Percentiles rank a stretch among this genome's conserved stretches.
phyloP scores from a whole-genome alignment of 1,140 invertebrate genomes.

The Atta colombica region DNA sequence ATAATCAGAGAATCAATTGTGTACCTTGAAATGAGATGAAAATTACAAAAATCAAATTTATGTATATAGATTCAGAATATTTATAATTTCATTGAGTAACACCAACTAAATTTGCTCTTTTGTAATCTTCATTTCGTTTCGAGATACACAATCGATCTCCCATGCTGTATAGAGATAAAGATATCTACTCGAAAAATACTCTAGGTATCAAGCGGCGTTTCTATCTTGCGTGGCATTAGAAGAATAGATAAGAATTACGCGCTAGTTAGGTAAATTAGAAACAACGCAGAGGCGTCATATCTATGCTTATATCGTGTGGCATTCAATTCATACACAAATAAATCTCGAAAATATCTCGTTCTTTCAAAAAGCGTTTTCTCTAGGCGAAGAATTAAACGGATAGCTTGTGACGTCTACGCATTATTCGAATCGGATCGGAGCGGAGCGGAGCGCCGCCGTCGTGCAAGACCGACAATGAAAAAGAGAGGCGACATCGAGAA shows the following conservation, averaged over 20 bases:
- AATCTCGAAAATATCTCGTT: not conserved
- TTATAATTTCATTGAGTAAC: no score
- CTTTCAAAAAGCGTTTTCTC: not conserved
- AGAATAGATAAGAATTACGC: not conserved
- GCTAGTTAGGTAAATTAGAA: not conserved
- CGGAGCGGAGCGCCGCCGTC: conserved; percentile 25
- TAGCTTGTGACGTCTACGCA: conserved; percentile 33
- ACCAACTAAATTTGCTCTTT: no score
- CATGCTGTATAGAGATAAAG: no score
- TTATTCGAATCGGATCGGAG: conserved; percentile 55
- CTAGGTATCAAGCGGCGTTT: not conserved
- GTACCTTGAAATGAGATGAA: no score
- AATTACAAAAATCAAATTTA: no score
- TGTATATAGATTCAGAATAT: no score
- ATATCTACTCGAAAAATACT: not conserved
- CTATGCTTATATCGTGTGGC: not conserved
- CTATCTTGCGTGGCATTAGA: not conserved
- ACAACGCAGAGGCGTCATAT: not conserved
- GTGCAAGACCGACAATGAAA: conserved; percentile 15
- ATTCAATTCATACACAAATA: no score
- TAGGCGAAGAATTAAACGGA: not conserved
- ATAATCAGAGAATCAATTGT: no score
- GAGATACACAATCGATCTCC: no score
- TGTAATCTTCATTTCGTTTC: no score
- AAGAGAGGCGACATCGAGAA: conserved; percentile 42